These are phyloP conservation scores for Sinhomidia bicolor DNA, from an alignment of 2,888 invertebrate genomes.

Conservation along the genomic window DNA sequence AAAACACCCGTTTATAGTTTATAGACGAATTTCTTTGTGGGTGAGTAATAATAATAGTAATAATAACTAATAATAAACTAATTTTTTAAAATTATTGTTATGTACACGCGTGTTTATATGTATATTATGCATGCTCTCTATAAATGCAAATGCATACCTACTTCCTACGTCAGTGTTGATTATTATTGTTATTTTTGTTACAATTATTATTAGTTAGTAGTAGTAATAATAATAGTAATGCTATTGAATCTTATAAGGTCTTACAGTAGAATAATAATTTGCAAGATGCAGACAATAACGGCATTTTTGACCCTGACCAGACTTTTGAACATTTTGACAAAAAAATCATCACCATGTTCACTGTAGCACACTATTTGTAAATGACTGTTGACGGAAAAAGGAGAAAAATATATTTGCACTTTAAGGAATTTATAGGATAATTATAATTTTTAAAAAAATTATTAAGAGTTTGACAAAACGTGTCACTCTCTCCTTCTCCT, in stretches of 20 bases:
- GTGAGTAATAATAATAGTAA: not conserved
- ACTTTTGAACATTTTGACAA: constrained; percentile 51
- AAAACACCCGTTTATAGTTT: constrained; percentile 30
- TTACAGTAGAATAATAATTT: no score
- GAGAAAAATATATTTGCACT: not conserved
- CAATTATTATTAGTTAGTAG: not conserved
- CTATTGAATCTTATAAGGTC: not conserved
- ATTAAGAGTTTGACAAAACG: not conserved
- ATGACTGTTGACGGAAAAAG: not conserved
- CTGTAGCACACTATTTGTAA: constrained; percentile 52
- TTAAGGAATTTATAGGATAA: not conserved
- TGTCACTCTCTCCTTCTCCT: not conserved
- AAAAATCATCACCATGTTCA: constrained; percentile 37
- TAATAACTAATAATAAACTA: not conserved
- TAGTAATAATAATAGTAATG: not conserved
- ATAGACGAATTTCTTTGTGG: not conserved
- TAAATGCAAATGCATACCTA: not conserved
- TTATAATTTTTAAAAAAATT: not conserved
- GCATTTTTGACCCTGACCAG: constrained; percentile 68
- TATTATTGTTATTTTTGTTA: constrained; percentile 1
- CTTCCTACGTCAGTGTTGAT: not conserved
- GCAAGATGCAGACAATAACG: constrained; percentile 62
- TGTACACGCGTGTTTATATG: no score
- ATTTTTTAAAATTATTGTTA: no score
- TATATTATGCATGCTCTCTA: not conserved